Percentiles rank a stretch among this genome's conserved stretches.
phyloP scores from a whole-genome alignment of 2,113 vertebrate species.

The Corythaixoides concolor region DNA sequence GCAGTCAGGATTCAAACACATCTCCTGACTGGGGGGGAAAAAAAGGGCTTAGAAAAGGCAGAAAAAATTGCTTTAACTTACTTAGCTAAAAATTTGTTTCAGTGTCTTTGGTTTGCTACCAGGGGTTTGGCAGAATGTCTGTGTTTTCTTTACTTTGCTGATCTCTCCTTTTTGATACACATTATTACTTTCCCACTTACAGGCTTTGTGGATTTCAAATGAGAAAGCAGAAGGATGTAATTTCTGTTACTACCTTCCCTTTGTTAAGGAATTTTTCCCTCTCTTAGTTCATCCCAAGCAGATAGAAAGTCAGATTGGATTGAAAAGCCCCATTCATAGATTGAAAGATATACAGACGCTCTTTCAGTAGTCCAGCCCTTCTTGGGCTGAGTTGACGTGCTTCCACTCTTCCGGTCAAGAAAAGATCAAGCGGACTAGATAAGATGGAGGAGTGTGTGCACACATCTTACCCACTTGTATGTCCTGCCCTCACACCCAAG shows the following conservation, averaged over 20 bases:
- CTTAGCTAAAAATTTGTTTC: neutral
- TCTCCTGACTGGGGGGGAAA: neutral
- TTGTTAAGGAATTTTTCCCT: neutral
- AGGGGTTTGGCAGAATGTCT: neutral
- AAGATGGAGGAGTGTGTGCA: neutral
- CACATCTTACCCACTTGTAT: neutral
- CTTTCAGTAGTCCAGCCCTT: neutral
- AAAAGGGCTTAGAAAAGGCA: neutral
- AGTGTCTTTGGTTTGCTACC: neutral
- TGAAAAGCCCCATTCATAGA: neutral
- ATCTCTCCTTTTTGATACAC: neutral
- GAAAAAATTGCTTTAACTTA: neutral
- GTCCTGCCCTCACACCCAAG: neutral
- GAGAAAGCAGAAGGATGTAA: neutral
- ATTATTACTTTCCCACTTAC: neutral
- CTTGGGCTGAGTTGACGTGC: neutral
- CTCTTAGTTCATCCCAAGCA: neutral
- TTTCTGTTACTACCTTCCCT: neutral
- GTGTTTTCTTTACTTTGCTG: neutral
- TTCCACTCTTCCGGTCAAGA: neutral
- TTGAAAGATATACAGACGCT: neutral
- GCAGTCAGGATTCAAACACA: slow-evolving; percentile 5
- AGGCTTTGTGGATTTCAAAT: neutral
- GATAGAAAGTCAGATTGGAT: neutral
- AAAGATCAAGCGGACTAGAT: neutral